Evolutionary conservation across 2,888 invertebrate genomes (phyloP).

Genomic region (Metalampra italica): DNA sequence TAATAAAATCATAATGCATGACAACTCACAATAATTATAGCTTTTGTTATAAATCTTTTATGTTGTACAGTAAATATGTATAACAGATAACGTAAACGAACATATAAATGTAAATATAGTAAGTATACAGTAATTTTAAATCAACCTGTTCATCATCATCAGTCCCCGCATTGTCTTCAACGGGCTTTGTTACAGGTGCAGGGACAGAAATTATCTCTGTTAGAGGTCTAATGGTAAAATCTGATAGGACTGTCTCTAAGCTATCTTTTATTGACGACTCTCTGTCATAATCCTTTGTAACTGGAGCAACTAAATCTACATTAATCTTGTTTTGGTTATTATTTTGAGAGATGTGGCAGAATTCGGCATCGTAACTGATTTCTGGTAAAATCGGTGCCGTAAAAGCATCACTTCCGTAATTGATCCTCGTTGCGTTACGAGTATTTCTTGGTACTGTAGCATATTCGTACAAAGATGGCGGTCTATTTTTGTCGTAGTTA

Average conservation of each 20-base stretch:
- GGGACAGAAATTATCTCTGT: slow-evolving; percentile 16
- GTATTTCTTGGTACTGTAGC: slow-evolving; percentile 19
- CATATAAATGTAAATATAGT: slow-evolving; percentile 60
- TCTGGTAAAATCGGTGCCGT: slow-evolving; percentile 36
- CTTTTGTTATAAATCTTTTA: slow-evolving; percentile 44
- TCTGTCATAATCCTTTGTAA: slow-evolving; percentile 17
- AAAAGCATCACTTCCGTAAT: slow-evolving; percentile 36
- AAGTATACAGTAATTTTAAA: slow-evolving; percentile 65
- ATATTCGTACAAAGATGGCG: slow-evolving; percentile 42
- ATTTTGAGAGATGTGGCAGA: slow-evolving; percentile 31
- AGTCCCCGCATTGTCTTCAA: slow-evolving; percentile 40
- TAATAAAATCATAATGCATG: neutral
- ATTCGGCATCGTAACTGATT: slow-evolving; percentile 51
- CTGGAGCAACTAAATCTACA: slow-evolving; percentile 7
- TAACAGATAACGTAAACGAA: slow-evolving; percentile 61
- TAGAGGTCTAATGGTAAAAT: slow-evolving; percentile 21
- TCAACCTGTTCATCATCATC: slow-evolving; percentile 62
- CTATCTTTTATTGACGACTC: slow-evolving; percentile 12
- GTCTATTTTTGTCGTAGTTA: slow-evolving; percentile 28
- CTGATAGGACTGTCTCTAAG: slow-evolving; percentile 15
- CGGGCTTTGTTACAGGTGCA: slow-evolving; percentile 21
- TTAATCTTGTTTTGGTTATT: slow-evolving; percentile 15
- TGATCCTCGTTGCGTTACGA: slow-evolving; percentile 24
- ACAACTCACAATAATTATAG: slow-evolving; percentile 46
- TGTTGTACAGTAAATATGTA: slow-evolving; percentile 56